Evolutionary conservation across 1,140 invertebrate genomes (phyloP).

Genomic region (Drosophila punjabiensis): DNA sequence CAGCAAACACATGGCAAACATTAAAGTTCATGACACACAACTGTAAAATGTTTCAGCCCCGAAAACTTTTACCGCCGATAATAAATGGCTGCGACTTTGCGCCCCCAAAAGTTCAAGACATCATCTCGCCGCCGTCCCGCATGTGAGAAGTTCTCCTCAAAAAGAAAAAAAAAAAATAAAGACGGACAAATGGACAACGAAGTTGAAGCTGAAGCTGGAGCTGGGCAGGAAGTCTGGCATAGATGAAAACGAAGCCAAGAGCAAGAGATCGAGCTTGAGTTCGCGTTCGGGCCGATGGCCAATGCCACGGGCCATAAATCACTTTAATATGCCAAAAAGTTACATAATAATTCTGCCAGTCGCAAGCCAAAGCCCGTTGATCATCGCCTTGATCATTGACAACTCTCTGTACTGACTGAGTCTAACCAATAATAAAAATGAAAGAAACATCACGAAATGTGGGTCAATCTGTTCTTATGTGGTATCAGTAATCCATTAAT

Average conservation of each 20-base stretch:
- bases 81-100: constrained; percentile 79
- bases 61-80: constrained; percentile 76
- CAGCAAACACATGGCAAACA: constrained; percentile 70
- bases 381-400: constrained; percentile 63
- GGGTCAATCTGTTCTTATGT: constrained; percentile 19
- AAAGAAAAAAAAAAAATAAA: constrained; percentile 18
- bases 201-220: constrained; percentile 14
- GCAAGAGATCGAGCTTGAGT: constrained; percentile 39
- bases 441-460: neutral
- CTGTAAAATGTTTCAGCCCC: constrained; percentile 78
- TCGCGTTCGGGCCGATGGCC: constrained; percentile 53
- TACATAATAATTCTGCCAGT: constrained; percentile 80
- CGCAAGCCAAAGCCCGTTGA: constrained; percentile 25
- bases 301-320: constrained; percentile 80
- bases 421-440: neutral
- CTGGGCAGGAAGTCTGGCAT: constrained; percentile 69
- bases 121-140: constrained; percentile 54
- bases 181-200: constrained; percentile 17
- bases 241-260: constrained; percentile 70
- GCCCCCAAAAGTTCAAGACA: constrained; percentile 79
- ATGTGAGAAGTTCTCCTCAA: constrained; percentile 74
- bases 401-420: constrained; percentile 9
- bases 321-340: constrained; percentile 81
- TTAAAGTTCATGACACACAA: constrained; percentile 83
- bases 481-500: constrained; percentile 17